Evolutionary conservation across 2,888 invertebrate species (phyloP), one percentile per base, ranked within the genome.

Genomic region (Parelbella ahira): DNA sequence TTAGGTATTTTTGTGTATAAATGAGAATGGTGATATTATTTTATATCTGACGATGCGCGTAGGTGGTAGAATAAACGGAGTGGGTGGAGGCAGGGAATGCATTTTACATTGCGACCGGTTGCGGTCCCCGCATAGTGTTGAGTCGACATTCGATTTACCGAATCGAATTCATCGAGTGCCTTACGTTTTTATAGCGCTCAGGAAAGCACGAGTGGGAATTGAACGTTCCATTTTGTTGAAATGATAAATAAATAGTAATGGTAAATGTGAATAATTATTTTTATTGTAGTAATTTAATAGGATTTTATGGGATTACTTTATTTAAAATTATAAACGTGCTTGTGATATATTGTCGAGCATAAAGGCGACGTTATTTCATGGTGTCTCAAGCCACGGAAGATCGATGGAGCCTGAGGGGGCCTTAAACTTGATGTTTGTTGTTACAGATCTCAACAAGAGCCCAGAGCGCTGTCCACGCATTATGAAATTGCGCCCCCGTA

Each of bases 401-500:
- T 57, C 53, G 51, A 52, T 55, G 47, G 56, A 58, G 60, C 58
- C 56, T 57, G 44, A 39, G 42, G 49, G 58, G 61, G 67, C 61
- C 52, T 61, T 63, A 58, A 67, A 68, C 58, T 51, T 61, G 51
- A 57, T 66, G 51, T 66, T 70, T 64, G 60, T 86, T 83, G 76
- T 87, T 86, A 34, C 84, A 87, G 87, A 70, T 83, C 69, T 76
- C 67, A 56, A 47, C 63, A 55, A 57, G 56, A 65, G 61, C 60
- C 60, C 60, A 51, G 57, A 51, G 51, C 60, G 64, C 67, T 62
- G 77, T 66, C 60, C 54, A 53, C 78, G 71, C 83, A 34, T 25
- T 83, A 87, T 87, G 86, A 77, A 69, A 87, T 75, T 79, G 75
- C 74, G 69, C 63, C 67, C 64, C 60, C 32, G 44, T 56, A 68